These are phyloP conservation scores for Scolopax rusticola DNA, from an alignment of 2,797 vertebrate species.

Conservation along the genomic window DNA sequence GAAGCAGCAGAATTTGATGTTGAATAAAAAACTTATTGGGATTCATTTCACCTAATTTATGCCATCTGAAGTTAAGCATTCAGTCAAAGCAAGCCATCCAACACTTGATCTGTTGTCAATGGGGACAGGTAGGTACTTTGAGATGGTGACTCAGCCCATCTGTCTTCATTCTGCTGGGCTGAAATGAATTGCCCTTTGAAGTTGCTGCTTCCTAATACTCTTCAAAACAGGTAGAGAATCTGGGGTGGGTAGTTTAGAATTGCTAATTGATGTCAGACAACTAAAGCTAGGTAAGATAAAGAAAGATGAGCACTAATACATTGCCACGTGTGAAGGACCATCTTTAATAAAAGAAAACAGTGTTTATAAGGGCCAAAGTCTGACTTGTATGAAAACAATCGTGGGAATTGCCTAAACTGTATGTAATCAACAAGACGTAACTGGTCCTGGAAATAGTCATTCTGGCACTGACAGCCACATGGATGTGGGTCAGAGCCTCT, in stretches of 20 bases:
- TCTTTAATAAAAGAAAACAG: neutral
- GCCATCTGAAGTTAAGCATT: conserved; percentile 3
- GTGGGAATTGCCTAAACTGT: neutral
- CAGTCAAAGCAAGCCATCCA: conserved; percentile 4
- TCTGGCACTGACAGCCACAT: neutral
- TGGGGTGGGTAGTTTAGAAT: neutral
- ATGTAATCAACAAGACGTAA: neutral
- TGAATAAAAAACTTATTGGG: conserved; percentile 19
- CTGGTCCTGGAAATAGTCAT: neutral
- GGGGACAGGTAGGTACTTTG: neutral
- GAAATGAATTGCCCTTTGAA: conserved; percentile 44
- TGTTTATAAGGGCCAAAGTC: neutral
- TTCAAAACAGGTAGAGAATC: neutral
- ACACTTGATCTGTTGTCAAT: neutral
- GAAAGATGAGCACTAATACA: neutral
- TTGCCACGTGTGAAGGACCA: conserved; percentile 16
- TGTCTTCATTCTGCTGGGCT: neutral
- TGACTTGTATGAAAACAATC: neutral
- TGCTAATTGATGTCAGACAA: neutral
- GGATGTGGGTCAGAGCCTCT: neutral
- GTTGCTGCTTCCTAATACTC: conserved; percentile 39
- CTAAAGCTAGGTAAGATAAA: neutral
- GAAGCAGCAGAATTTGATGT: conserved; percentile 47
- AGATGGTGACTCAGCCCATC: conserved; percentile 15
- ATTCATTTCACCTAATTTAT: conserved; percentile 16